phyloP scores from a whole-genome alignment of 2,888 invertebrate species.

The Drosophila colorata region DNA sequence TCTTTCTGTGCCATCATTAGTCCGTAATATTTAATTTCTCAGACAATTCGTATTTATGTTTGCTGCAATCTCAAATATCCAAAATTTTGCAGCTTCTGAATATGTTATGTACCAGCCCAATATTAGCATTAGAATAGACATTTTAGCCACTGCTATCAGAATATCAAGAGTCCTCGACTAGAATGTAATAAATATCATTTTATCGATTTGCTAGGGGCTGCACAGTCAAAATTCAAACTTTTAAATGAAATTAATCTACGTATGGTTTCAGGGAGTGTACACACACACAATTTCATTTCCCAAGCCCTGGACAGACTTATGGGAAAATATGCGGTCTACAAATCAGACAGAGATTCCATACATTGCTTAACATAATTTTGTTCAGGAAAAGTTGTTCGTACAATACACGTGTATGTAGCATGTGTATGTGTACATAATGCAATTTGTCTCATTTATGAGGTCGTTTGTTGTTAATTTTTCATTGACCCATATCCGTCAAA shows the following conservation, averaged over 20 bases:
- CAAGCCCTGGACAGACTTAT: background rate
- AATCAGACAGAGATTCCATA: constrained; percentile 9
- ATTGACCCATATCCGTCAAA: constrained; percentile 54
- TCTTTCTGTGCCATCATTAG: constrained; percentile 26
- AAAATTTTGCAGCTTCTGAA: background rate
- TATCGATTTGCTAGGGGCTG: no score
- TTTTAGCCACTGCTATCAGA: background rate
- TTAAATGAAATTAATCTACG: constrained; percentile 11
- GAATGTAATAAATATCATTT: constrained; percentile 10
- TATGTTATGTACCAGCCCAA: background rate
- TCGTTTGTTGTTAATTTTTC: constrained; percentile 63
- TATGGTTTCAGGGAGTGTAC: background rate
- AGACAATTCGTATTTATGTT: constrained; percentile 4
- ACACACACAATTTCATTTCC: background rate
- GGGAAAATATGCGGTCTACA: constrained; percentile 1
- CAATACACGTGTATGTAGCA: background rate
- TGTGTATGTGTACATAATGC: constrained; percentile 21
- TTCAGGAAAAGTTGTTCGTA: constrained; percentile 16
- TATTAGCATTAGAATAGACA: background rate
- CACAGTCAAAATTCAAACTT: constrained; percentile 7
- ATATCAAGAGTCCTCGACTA: constrained; percentile 9
- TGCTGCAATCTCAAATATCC: constrained; percentile 9
- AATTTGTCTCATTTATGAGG: constrained; percentile 68
- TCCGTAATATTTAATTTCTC: constrained; percentile 25
- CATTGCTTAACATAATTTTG: constrained; percentile 22